A percentile compares a stretch with the other conserved stretches of the same genome.
These are phyloP conservation scores for Ictalurus punctatus DNA, from an alignment of 2,113 vertebrate genomes.

Conservation along the genomic window DNA sequence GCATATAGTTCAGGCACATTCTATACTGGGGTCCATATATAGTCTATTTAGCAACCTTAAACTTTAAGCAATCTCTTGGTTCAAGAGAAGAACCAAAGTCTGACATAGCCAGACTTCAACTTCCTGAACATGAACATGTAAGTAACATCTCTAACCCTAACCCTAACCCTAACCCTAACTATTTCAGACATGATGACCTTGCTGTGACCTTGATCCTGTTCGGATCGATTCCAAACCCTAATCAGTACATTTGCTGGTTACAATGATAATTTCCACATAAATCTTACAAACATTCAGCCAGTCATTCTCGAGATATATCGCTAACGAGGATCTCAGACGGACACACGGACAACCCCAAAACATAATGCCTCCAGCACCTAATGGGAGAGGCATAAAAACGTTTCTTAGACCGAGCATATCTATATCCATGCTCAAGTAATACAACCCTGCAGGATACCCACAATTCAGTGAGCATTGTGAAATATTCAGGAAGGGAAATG, in stretches of 20 bases:
- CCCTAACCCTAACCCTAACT: no score
- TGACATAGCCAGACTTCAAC: background rate
- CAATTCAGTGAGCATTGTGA: constrained; percentile 25
- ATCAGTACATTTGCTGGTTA: background rate
- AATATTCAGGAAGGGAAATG: constrained; percentile 36
- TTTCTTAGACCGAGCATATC: background rate
- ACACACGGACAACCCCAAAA: background rate
- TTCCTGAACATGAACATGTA: background rate
- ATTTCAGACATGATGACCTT: background rate
- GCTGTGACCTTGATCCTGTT: background rate
- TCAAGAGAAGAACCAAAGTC: background rate
- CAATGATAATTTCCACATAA: no score
- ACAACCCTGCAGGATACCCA: constrained; percentile 4
- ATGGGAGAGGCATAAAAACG: background rate
- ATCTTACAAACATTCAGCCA: background rate
- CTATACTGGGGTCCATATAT: background rate
- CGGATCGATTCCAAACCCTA: background rate
- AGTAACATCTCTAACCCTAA: background rate
- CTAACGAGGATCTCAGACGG: background rate
- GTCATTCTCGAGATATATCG: background rate
- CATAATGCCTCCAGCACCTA: background rate
- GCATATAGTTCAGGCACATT: background rate
- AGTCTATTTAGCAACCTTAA: background rate
- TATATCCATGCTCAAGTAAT: constrained; percentile 3
- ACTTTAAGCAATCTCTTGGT: background rate